phyloP scores from a whole-genome alignment of 2,797 vertebrate genomes.

The Allobates femoralis region DNA sequence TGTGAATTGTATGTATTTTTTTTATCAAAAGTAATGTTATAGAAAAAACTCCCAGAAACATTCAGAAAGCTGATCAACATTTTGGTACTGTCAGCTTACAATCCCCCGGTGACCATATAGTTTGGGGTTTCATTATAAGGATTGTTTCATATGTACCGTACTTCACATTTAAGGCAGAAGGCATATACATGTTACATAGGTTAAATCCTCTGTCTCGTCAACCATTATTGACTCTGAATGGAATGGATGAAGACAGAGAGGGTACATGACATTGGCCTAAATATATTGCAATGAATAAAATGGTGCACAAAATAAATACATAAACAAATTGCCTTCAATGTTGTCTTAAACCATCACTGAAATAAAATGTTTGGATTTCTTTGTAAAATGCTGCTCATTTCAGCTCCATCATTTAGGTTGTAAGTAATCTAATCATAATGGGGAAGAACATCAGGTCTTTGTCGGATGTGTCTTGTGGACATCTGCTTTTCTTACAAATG shows the following conservation, averaged over 20 bases:
- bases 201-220: neutral
- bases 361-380: conserved; percentile 1
- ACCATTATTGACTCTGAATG: neutral
- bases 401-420: neutral
- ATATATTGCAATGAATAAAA: neutral
- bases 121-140: no score
- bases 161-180: no score
- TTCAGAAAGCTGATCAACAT: no score
- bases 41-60: no score
- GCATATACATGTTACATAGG: no score
- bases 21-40: no score
- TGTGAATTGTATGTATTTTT: no score
- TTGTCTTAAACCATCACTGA: neutral
- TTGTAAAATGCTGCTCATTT: neutral
- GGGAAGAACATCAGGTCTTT: conserved; percentile 5
- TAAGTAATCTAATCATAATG: conserved; percentile 10
- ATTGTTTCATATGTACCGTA: no score
- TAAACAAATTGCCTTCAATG: neutral
- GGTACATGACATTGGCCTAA: neutral
- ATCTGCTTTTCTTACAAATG: conserved; percentile 31
- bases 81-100: no score
- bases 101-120: no score
- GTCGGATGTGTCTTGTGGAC: conserved; percentile 5
- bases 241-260: neutral
- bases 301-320: neutral